Evolutionary conservation across 2,113 vertebrate genomes (phyloP), one percentile per base, ranked within the genome.

Genomic region (Coracopsis vasa): DNA sequence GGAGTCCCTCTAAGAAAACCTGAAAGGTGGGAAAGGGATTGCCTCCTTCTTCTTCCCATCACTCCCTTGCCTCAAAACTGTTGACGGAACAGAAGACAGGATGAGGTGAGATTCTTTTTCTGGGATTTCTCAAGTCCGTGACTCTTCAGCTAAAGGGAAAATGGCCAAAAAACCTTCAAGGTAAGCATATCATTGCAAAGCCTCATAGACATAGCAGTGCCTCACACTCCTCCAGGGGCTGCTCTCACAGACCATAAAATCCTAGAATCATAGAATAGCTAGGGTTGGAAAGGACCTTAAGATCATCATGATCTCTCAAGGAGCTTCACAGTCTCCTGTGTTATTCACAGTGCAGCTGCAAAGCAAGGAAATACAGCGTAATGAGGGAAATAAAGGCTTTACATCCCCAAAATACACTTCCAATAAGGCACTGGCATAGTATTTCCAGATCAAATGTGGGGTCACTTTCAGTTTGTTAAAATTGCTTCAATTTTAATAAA

Each of bases 291-390:
- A 54, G 53, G 7, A 33, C 5, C 11, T 33, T 54, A 54, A 33
- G 11, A 9, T 33, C 53, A 54, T 31, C 31, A 2, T 13, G 15
- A 17, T 33, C 7, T 8, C 54, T 33, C 41, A 6, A 4, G 47
- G n/a, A 56, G 8, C 28, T 50, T 24, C 65, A 39, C 64, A 50
- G 21, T 10, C 23, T 80, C 50, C 48, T 50, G 58, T 33, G 24
- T 62, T 62, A 39, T 28, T 14, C 15, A 13, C 3, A 0, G 6
- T 11, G 19, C n/a, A 77, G 39, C n/a, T 2, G 3, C 13, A 79
- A 39, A 75, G 31, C 15, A 16, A 21, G 29, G 16, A 11, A 69
- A 78, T 37, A 6, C 0, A 4, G 11, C 0, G 0, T 5, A 16
- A 4, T 80, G 15, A 24, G 51, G 4, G 20, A 41, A 73, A 24